Percentiles rank a stretch among this genome's conserved stretches.
These are phyloP conservation scores for Ctenopoma multispine DNA, from an alignment of 2,797 vertebrate species.

Conservation along the genomic window DNA sequence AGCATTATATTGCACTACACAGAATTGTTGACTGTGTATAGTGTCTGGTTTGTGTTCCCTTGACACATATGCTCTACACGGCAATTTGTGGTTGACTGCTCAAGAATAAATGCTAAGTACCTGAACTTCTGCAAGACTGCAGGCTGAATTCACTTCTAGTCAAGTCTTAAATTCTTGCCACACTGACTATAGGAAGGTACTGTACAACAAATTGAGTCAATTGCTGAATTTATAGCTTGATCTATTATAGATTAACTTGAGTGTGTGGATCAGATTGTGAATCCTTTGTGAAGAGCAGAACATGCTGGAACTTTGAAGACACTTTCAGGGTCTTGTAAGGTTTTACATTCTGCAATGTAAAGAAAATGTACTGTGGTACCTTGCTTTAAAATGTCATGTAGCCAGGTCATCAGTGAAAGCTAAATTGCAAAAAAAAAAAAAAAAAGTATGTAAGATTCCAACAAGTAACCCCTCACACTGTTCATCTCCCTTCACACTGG, in stretches of 20 bases:
- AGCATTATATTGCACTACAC: not conserved
- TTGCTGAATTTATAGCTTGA: not conserved
- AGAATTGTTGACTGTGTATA: not conserved
- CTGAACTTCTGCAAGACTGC: not conserved
- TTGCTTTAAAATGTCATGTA: not conserved
- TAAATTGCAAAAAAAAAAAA: not conserved
- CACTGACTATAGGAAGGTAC: not conserved
- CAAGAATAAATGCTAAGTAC: not conserved
- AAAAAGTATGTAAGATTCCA: conserved; percentile 7
- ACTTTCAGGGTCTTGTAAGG: not conserved
- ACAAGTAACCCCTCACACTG: conserved; percentile 1
- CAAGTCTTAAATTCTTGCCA: no score
- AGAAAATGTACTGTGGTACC: not conserved
- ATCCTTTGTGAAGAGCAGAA: no score
- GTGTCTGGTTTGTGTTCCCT: conserved; percentile 5
- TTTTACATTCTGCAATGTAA: not conserved
- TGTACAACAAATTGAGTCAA: not conserved
- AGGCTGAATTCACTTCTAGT: not conserved
- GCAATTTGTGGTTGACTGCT: conserved; percentile 6
- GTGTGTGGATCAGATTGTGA: no score
- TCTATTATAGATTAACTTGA: no score
- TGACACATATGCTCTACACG: not conserved
- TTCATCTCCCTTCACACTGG: conserved; percentile 7
- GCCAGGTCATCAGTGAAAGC: not conserved
- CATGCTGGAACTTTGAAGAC: no score